A percentile compares a stretch with the other conserved stretches of the same genome.
Conservation (phyloP, 1,140 invertebrate species). For the Brachionus manjavacas region DNA sequence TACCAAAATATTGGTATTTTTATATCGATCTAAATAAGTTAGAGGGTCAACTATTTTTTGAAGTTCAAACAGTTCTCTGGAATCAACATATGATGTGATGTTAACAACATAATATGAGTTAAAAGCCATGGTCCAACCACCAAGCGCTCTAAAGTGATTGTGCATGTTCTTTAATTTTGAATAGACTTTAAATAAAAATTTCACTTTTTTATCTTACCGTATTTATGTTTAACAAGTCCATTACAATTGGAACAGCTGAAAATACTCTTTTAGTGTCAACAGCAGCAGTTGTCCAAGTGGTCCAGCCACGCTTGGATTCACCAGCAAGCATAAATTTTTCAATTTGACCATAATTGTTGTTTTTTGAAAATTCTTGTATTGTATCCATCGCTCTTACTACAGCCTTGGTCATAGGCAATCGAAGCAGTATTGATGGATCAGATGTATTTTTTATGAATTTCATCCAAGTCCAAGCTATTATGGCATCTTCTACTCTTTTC, state of each 20-base stretch:
- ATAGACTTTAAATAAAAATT: neutral
- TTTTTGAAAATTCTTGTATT: neutral
- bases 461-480: constrained; percentile 44
- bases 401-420: constrained; percentile 52
- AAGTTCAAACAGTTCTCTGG: constrained; percentile 44
- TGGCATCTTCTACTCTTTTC: constrained; percentile 28
- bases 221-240: constrained; percentile 50
- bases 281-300: constrained; percentile 51
- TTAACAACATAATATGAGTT: constrained; percentile 30
- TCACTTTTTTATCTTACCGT: constrained; percentile 44
- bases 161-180: constrained; percentile 48
- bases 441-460: constrained; percentile 36
- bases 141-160: constrained; percentile 48
- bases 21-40: constrained; percentile 49
- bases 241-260: constrained; percentile 50
- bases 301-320: constrained; percentile 53
- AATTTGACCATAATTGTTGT: neutral
- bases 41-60: constrained; percentile 50
- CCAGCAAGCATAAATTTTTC: constrained; percentile 45
- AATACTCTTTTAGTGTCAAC: constrained; percentile 50
- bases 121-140: constrained; percentile 41
- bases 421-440: constrained; percentile 36
- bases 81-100: constrained; percentile 24
- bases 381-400: constrained; percentile 39
- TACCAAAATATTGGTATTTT: constrained; percentile 48